These are phyloP conservation scores for Athetis lepigone DNA, from an alignment of 2,888 invertebrate species.

Conservation along the genomic window DNA sequence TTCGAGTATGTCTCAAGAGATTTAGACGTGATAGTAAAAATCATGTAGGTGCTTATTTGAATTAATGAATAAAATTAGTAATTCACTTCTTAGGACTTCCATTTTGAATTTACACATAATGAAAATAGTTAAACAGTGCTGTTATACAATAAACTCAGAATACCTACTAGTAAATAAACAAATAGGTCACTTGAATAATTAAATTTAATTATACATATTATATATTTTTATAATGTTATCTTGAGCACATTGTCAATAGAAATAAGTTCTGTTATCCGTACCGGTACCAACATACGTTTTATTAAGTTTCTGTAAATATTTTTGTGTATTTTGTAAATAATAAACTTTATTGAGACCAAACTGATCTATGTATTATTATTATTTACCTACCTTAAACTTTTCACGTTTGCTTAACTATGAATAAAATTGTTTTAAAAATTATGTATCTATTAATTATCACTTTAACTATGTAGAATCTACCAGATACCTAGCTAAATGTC, in stretches of 20 bases:
- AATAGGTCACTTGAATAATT: conserved; percentile 2
- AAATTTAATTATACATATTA: conserved; percentile 21
- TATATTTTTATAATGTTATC: conserved; percentile 32
- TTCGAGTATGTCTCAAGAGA: background rate
- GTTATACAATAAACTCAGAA: background rate
- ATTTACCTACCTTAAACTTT: no score
- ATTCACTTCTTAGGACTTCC: background rate
- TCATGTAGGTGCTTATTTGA: conserved; percentile 5
- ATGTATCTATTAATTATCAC: no score
- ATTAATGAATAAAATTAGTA: conserved; percentile 6
- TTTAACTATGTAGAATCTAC: no score
- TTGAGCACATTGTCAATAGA: conserved; percentile 40
- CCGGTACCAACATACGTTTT: conserved; percentile 3
- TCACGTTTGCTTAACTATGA: no score
- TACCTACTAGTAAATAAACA: background rate
- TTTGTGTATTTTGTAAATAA: conserved; percentile 60
- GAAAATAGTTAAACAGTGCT: background rate
- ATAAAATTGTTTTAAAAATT: no score
- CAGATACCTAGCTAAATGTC: no score
- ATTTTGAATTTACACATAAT: background rate
- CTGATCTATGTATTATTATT: background rate
- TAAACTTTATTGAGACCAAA: conserved; percentile 26
- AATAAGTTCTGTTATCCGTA: conserved; percentile 30
- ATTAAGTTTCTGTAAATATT: conserved; percentile 50
- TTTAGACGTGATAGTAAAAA: background rate